Evolutionary conservation across 2,888 invertebrate species (phyloP).

Genomic region (Cantharis flavilabris): DNA sequence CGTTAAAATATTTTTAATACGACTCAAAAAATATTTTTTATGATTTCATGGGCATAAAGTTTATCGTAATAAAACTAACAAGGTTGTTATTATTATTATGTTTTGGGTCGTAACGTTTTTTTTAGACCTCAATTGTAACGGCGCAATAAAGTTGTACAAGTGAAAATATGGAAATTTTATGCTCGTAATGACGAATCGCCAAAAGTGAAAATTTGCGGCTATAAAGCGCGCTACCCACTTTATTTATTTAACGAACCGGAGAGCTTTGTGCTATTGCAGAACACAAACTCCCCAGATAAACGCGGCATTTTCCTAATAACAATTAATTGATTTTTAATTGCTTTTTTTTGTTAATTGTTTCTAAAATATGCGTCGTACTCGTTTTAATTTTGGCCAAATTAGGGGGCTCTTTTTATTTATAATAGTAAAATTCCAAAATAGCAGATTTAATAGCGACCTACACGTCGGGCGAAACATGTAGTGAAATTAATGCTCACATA

Average conservation of each 20-base stretch:
- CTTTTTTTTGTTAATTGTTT: background rate
- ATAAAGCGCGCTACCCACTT: slow-evolving; percentile 3
- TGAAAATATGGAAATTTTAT: slow-evolving; percentile 29
- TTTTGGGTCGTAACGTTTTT: slow-evolving; percentile 9
- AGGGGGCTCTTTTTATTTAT: slow-evolving; percentile 19
- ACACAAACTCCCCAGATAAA: slow-evolving; percentile 3
- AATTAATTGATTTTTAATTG: slow-evolving; percentile 1
- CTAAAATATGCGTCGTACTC: background rate
- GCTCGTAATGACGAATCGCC: slow-evolving; percentile 12
- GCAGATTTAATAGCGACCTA: slow-evolving; percentile 20
- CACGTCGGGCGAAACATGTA: slow-evolving; percentile 18
- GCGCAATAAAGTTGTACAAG: slow-evolving; percentile 20
- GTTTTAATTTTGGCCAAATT: background rate
- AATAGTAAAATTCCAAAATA: slow-evolving; percentile 21
- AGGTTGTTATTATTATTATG: slow-evolving; percentile 21
- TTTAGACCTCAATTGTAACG: slow-evolving; percentile 17
- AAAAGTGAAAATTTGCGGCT: slow-evolving; percentile 22
- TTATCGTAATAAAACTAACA: slow-evolving; percentile 25
- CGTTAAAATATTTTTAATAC: slow-evolving; percentile 27
- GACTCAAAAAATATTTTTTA: slow-evolving; percentile 26
- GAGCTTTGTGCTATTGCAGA: slow-evolving; percentile 18
- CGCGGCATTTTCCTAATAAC: background rate
- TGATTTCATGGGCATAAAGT: slow-evolving; percentile 20
- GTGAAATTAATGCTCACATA: slow-evolving; percentile 30
- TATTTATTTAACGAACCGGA: slow-evolving; percentile 9